A percentile compares a stretch with the other conserved stretches of the same genome.
Evolutionary conservation across 1,140 invertebrate genomes (phyloP).

Genomic region (Megalopta genalis): DNA sequence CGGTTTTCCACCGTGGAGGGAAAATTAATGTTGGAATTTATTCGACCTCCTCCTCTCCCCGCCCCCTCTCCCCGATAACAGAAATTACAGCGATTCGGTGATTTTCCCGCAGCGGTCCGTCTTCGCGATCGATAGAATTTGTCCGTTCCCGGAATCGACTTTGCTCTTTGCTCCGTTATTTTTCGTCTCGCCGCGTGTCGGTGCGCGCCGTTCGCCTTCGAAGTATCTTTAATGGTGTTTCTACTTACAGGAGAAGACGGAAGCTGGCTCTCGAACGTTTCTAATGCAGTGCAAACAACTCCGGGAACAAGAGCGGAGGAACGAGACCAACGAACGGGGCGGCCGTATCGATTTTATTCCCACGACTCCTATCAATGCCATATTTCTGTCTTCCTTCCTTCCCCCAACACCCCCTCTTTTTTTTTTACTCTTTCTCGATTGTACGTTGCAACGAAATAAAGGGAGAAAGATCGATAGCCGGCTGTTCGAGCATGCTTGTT

Average conservation of each 20-base stretch:
- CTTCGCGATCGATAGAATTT: constrained; percentile 42
- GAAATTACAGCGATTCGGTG: constrained; percentile 20
- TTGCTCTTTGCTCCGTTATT: neutral
- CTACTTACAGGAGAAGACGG: constrained; percentile 16
- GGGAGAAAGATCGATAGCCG: constrained; percentile 28
- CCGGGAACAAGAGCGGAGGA: constrained; percentile 5
- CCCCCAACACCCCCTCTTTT: too few relatives aligned
- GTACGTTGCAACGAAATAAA: neutral
- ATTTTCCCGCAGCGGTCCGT: constrained; percentile 22
- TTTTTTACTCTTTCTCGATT: neutral
- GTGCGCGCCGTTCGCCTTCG: neutral
- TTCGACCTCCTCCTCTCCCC: too few relatives aligned
- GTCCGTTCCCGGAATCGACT: neutral
- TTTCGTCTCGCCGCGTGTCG: constrained; percentile 21
- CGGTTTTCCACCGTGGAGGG: too few relatives aligned
- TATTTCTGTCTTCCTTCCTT: neutral
- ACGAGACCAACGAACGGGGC: neutral
- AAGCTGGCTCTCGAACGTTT: constrained; percentile 19
- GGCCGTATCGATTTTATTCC: neutral
- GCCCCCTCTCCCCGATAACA: too few relatives aligned
- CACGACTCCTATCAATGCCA: neutral
- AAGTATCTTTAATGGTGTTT: constrained; percentile 44
- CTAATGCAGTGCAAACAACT: constrained; percentile 13
- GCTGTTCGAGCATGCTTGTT: neutral
- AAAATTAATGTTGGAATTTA: too few relatives aligned